Base-by-base conservation (phyloP, 2,113 vertebrate genomes). In the Zosterops hypoxanthus region DNA sequence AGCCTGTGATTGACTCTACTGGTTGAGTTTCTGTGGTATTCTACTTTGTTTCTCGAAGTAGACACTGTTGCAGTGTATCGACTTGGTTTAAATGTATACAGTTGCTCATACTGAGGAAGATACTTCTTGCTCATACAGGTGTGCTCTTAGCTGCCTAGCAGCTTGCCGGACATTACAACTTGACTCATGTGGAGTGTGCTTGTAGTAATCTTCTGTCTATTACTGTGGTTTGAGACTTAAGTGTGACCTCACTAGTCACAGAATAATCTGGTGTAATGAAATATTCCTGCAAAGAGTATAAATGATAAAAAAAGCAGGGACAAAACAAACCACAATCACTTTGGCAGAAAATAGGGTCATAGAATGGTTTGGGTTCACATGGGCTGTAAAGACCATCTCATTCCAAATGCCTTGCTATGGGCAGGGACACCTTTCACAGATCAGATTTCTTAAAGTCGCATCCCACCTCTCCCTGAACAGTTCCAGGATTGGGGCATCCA, bases 371-470 rank as follows among this genome's bases (percentile, higher is more conserved):
- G 52, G 6, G 4, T 81, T 82, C 0, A 0, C 46, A 65, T 0
- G 1, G 12, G 17, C 33, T 50, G 2, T 46, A 68, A 75, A 66
- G 20, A 31, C 56, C 8, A 11, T 66, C 12, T 75, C 0, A 0
- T 75, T 60, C 24, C 23, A 53, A 75, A 14, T 59, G 21, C 20
- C 25, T 20, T 68, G 28, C 33, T 6, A 3, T 29, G 53, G n/a
- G 2, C 15, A 60, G 20, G n/a, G 16, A 25, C 14, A 34, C 15
- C 26, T 82, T 75, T 25, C 9, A 13, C 57, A 31, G 24, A 55
- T 16, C 2, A 16, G 17, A 8, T 41, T 60, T 11, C 41, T 68
- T 50, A 68, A 14, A 28, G 4, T 24, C 8, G 4, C 9, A 12
- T 46, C 39, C 16, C n/a, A 1, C 8, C 5, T 82, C 33, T 42